phyloP scores from a whole-genome alignment of 2,113 vertebrate genomes.

The Cettia cetti region DNA sequence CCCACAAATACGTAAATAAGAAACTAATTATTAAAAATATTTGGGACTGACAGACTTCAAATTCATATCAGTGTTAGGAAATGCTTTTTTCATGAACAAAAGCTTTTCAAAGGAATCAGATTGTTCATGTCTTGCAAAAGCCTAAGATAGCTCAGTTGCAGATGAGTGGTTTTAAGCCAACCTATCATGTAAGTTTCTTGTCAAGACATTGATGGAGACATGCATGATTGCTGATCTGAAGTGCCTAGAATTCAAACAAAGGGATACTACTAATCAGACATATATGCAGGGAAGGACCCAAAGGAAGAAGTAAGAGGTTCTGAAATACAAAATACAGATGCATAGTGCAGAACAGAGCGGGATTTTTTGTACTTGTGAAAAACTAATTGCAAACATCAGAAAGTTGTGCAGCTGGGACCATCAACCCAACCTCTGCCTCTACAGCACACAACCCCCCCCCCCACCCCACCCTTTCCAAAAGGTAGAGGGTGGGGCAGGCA shows the following conservation, averaged over 20 bases:
- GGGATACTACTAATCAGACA: constrained; percentile 3
- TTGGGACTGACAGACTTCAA: not conserved
- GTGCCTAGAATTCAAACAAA: not conserved
- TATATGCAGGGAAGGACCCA: not conserved
- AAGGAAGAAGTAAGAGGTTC: not conserved
- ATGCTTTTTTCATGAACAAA: not conserved
- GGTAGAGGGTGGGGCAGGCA: fast-evolving
- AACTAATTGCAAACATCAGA: not conserved
- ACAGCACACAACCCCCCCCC: fast-evolving
- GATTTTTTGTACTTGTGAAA: not conserved
- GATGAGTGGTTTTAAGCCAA: not conserved
- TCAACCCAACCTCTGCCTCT: not conserved
- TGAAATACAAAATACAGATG: not conserved
- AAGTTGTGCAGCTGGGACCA: not conserved
- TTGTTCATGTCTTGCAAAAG: not conserved
- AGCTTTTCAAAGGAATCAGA: not conserved
- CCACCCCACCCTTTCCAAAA: fast-evolving
- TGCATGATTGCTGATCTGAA: not conserved
- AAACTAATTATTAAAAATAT: not conserved
- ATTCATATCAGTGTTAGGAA: not conserved
- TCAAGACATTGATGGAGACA: constrained; percentile 8
- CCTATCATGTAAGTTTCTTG: not conserved
- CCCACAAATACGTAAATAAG: not conserved
- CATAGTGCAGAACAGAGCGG: not conserved
- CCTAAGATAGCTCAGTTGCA: not conserved